phyloP scores from a whole-genome alignment of 1,140 invertebrate species.

The Bombus fervidus region DNA sequence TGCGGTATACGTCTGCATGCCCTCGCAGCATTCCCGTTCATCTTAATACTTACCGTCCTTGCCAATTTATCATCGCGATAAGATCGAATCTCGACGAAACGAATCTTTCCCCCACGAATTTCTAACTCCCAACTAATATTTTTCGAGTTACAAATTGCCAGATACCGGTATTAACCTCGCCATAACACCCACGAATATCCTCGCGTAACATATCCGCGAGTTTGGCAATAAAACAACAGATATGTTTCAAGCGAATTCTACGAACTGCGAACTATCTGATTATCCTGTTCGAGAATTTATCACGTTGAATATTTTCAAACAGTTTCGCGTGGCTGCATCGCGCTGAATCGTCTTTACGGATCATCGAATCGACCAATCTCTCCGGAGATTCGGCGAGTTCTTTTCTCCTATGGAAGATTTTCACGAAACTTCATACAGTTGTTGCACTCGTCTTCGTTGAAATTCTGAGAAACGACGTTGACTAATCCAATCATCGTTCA shows the following conservation, averaged over 20 bases:
- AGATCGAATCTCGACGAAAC: neutral
- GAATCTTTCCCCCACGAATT: too few species aligned
- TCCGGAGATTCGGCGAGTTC: neutral
- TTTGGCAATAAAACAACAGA: too few species aligned
- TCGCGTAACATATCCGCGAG: too few species aligned
- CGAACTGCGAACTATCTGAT: too few species aligned
- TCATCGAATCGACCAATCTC: neutral
- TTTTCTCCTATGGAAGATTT: neutral
- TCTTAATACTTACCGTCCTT: neutral
- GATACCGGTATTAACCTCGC: too few species aligned
- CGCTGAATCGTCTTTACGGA: neutral
- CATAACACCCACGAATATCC: too few species aligned
- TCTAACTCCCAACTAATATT: too few species aligned
- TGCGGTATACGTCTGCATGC: neutral
- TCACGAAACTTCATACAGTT: neutral
- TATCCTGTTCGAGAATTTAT: too few species aligned
- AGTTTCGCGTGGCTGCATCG: neutral
- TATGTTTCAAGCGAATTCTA: too few species aligned
- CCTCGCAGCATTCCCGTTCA: neutral
- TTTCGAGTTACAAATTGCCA: too few species aligned
- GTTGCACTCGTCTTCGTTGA: neutral
- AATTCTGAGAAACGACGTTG: constrained; percentile 28
- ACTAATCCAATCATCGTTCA: constrained; percentile 54
- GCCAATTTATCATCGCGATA: neutral
- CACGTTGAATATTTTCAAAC: too few species aligned